Percentiles rank a stretch among this genome's conserved stretches.
These are phyloP conservation scores for Eupithecia abbreviata DNA, from an alignment of 2,888 invertebrate genomes.

Conservation along the genomic window DNA sequence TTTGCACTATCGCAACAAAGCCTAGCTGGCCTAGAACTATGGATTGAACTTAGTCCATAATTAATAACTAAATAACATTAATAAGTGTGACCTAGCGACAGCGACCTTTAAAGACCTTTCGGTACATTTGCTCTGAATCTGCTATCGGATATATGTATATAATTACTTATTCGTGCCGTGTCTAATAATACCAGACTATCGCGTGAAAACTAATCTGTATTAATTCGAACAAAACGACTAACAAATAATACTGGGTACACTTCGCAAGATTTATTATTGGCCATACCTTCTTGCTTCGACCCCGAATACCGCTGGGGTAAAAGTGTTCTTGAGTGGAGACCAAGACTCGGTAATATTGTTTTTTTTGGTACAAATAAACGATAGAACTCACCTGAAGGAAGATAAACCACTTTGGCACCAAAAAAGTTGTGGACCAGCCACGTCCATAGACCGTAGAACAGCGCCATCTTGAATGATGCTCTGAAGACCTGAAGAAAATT, in stretches of 20 bases:
- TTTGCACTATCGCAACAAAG: background rate
- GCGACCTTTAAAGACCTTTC: constrained; percentile 16
- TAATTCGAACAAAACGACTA: background rate
- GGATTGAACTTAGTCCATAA: background rate
- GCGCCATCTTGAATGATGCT: constrained; percentile 97
- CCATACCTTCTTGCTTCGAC: no score
- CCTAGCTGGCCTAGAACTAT: background rate
- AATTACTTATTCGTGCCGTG: constrained; percentile 1
- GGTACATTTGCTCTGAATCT: background rate
- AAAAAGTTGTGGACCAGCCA: constrained; percentile 98
- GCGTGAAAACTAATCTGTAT: background rate
- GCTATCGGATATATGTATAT: background rate
- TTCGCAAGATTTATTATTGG: no score
- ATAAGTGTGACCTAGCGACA: constrained; percentile 23
- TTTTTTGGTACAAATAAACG: background rate
- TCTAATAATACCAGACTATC: constrained; percentile 3
- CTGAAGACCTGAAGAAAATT: constrained; percentile 88
- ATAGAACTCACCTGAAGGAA: constrained; percentile 90
- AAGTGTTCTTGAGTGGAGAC: no score
- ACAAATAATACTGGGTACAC: background rate
- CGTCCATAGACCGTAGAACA: constrained; percentile 99
- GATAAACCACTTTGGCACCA: constrained; percentile 96
- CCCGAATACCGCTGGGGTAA: no score
- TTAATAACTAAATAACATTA: no score
- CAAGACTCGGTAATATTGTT: background rate